Percentiles rank a stretch among this genome's conserved stretches.
These are phyloP conservation scores for Hippoglossus stenolepis DNA, from an alignment of 2,113 vertebrate species.

Conservation along the genomic window DNA sequence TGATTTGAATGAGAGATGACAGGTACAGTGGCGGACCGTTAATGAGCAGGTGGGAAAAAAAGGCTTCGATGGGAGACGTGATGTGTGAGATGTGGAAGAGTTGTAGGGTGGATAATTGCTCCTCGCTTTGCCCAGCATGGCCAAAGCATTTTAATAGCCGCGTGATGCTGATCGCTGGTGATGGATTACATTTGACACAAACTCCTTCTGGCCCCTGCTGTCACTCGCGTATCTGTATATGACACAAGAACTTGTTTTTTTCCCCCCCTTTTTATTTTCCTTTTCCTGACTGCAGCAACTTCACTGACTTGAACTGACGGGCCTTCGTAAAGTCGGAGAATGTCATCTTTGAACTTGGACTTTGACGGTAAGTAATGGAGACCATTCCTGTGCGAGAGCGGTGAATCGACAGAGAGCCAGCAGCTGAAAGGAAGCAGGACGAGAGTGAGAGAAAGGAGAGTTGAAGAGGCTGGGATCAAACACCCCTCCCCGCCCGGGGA, in stretches of 20 bases:
- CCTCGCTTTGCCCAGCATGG: slow-evolving; percentile 35
- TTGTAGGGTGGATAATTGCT: slow-evolving; percentile 16
- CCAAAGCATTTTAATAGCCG: slow-evolving; percentile 25
- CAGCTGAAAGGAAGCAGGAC: slow-evolving; percentile 51
- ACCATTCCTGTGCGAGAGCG: slow-evolving; percentile 47
- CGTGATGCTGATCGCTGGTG: slow-evolving; percentile 45
- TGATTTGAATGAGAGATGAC: slow-evolving; percentile 70
- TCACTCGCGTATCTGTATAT: slow-evolving; percentile 35
- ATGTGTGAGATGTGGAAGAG: slow-evolving; percentile 37
- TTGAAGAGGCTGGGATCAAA: slow-evolving; percentile 60
- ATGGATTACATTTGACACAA: slow-evolving; percentile 58
- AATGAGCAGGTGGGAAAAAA: slow-evolving; percentile 60
- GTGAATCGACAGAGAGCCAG: slow-evolving; percentile 44
- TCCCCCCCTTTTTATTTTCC: slow-evolving; percentile 28
- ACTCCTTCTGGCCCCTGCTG: slow-evolving; percentile 31
- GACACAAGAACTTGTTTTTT: slow-evolving; percentile 3
- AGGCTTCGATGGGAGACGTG: slow-evolving; percentile 10
- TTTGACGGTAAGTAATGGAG: slow-evolving; percentile 65
- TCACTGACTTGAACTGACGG: slow-evolving; percentile 39
- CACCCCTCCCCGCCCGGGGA: slow-evolving; percentile 38
- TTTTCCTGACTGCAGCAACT: slow-evolving; percentile 12
- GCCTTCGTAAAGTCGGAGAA: slow-evolving; percentile 48
- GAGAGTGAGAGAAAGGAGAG: slow-evolving; percentile 35
- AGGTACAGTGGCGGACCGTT: slow-evolving; percentile 60
- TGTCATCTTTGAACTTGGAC: slow-evolving; percentile 67